Evolutionary conservation across 2,797 vertebrate species (phyloP).

Genomic region (Coregonus ussuriensis): DNA sequence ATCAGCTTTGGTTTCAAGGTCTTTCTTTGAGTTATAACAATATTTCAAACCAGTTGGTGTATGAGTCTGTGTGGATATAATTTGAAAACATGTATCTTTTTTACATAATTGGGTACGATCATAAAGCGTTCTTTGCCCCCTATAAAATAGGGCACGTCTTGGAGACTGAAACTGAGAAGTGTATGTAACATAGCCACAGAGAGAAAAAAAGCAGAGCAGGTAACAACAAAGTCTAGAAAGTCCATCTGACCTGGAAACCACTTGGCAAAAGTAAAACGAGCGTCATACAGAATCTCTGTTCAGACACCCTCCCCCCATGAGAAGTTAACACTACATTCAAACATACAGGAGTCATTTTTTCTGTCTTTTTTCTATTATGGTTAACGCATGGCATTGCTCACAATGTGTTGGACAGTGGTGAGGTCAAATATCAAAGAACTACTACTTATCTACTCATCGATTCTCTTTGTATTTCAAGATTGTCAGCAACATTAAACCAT

Average conservation of each 20-base stretch:
- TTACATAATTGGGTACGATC: conserved; percentile 71
- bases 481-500: conserved; percentile 97
- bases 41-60: conserved; percentile 57
- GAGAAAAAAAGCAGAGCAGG: conserved; percentile 49
- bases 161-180: conserved; percentile 52
- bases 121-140: conserved; percentile 78
- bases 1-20: conserved; percentile 99
- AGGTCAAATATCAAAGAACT: conserved; percentile 86
- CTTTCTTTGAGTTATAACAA: conserved; percentile 85
- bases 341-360: conserved; percentile 66
- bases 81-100: conserved; percentile 66
- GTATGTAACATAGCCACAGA: conserved; percentile 66
- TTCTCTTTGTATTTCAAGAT: conserved; percentile 92
- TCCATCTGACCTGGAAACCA: conserved; percentile 82
- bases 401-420: conserved; percentile 84
- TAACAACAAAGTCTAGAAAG: conserved; percentile 60
- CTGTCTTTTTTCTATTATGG: conserved; percentile 49
- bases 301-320: conserved; percentile 23
- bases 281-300: conserved; percentile 72
- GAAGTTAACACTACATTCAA: conserved; percentile 79
- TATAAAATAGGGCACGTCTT: conserved; percentile 58
- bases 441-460: conserved; percentile 76
- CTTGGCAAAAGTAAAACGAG: conserved; percentile 71
- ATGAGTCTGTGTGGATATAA: conserved; percentile 52
- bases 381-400: conserved; percentile 70